These are phyloP conservation scores for Megastigmus dorsalis DNA, from an alignment of 2,888 invertebrate genomes.

Conservation along the genomic window DNA sequence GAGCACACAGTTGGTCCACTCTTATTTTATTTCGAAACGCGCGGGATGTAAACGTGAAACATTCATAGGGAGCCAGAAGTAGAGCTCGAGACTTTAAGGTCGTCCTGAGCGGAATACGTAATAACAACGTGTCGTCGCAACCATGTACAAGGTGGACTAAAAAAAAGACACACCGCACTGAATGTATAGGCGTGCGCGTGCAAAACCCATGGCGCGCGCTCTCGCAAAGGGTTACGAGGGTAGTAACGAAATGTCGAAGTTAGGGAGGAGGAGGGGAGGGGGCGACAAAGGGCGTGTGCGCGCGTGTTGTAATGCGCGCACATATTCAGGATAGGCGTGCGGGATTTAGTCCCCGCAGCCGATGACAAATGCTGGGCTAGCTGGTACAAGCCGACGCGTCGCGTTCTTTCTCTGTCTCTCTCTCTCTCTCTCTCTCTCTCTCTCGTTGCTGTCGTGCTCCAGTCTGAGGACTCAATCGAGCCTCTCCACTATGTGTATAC, in stretches of 20 bases:
- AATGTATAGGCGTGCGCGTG: too few species aligned
- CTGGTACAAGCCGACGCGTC: neutral
- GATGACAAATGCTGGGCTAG: conserved; percentile 25
- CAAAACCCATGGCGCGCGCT: neutral
- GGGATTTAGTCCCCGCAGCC: conserved; percentile 22
- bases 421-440: neutral
- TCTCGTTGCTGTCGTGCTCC: neutral
- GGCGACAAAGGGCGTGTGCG: neutral
- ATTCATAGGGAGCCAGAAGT: neutral
- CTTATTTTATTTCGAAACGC: conserved; percentile 36
- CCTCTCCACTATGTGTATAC: too few species aligned
- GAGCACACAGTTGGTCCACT: neutral
- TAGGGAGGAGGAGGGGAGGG: conserved; percentile 28
- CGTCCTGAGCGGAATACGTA: conserved; percentile 22
- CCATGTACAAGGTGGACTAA: too few species aligned
- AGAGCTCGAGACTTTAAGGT: neutral
- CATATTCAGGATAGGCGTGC: conserved; percentile 12
- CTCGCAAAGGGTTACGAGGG: conserved; percentile 61
- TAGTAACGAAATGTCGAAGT: conserved; percentile 59
- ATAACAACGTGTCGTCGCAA: too few species aligned
- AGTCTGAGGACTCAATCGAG: too few species aligned
- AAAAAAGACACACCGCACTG: too few species aligned
- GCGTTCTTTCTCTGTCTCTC: conserved; percentile 28
- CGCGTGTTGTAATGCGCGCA: neutral
- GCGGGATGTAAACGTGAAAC: conserved; percentile 10